These are phyloP conservation scores for Lepidotrigona ventralis DNA, from an alignment of 1,140 invertebrate genomes.

Conservation along the genomic window DNA sequence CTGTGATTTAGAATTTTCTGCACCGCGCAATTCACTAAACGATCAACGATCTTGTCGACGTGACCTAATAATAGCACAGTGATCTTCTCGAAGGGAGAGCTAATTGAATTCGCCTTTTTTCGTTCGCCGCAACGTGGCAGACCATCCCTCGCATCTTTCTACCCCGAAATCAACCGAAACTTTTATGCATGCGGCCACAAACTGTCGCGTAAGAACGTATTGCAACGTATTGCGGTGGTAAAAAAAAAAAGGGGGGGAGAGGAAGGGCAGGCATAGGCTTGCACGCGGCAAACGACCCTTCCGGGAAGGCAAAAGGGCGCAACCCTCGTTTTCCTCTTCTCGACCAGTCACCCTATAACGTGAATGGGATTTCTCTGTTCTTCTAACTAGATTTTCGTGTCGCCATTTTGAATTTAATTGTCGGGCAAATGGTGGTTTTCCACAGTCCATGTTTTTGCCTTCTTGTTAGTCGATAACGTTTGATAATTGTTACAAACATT, in stretches of 20 bases:
- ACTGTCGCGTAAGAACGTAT: slow-evolving; percentile 62
- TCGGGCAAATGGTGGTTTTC: slow-evolving; percentile 74
- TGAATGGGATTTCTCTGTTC: slow-evolving; percentile 62
- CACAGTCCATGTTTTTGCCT: too few relatives aligned
- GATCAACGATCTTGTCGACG: neutral
- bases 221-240: slow-evolving; percentile 44
- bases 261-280: slow-evolving; percentile 66
- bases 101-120: slow-evolving; percentile 58
- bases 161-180: slow-evolving; percentile 59
- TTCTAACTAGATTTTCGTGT: slow-evolving; percentile 55
- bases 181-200: slow-evolving; percentile 60
- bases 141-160: slow-evolving; percentile 43
- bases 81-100: neutral
- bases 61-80: neutral
- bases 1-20: neutral
- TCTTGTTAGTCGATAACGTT: too few relatives aligned
- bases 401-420: slow-evolving; percentile 79
- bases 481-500: too few relatives aligned
- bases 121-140: neutral
- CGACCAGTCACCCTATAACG: slow-evolving; percentile 68
- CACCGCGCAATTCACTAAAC: neutral
- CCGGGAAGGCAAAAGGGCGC: slow-evolving; percentile 68
- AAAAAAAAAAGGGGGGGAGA: too few relatives aligned
- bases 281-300: slow-evolving; percentile 69
- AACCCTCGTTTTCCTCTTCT: slow-evolving; percentile 61